Conservation (phyloP, 2,888 invertebrate species). For the Gari tellinella region DNA sequence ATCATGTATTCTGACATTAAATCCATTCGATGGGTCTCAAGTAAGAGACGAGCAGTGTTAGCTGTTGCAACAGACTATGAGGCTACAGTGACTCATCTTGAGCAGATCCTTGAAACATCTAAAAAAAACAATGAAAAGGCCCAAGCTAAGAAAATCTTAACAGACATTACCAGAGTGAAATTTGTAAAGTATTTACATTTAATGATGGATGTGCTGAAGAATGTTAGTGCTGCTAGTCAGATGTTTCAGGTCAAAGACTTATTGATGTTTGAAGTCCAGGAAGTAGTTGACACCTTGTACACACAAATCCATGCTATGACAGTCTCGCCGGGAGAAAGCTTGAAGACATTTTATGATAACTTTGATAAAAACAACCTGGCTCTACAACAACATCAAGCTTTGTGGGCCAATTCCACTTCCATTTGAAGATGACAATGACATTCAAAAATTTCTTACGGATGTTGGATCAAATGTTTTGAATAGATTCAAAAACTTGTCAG, state of each 20-base stretch:
- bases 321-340: slow-evolving; percentile 10
- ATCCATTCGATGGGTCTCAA: slow-evolving; percentile 26
- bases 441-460: slow-evolving; percentile 12
- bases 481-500: slow-evolving; percentile 8
- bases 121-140: slow-evolving; percentile 26
- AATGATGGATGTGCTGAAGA: slow-evolving; percentile 22
- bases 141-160: slow-evolving; percentile 15
- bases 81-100: slow-evolving; percentile 26
- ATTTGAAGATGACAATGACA: slow-evolving; percentile 33
- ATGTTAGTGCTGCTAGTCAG: slow-evolving; percentile 14
- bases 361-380: slow-evolving; percentile 1
- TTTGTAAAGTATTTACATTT: slow-evolving; percentile 22
- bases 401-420: slow-evolving; percentile 14
- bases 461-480: slow-evolving; percentile 9
- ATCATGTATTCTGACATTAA: slow-evolving; percentile 22
- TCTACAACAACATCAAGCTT: slow-evolving; percentile 18
- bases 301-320: slow-evolving; percentile 29
- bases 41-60: slow-evolving; percentile 12
- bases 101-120: slow-evolving; percentile 11
- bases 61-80: slow-evolving; percentile 9
- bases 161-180: slow-evolving; percentile 7
- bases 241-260: slow-evolving; percentile 42
- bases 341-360: slow-evolving; percentile 14
- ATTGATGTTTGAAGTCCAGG: slow-evolving; percentile 35
- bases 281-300: slow-evolving; percentile 28